Evolutionary conservation across 2,888 invertebrate species (phyloP).

Genomic region (Psylliodes chrysocephalus): DNA sequence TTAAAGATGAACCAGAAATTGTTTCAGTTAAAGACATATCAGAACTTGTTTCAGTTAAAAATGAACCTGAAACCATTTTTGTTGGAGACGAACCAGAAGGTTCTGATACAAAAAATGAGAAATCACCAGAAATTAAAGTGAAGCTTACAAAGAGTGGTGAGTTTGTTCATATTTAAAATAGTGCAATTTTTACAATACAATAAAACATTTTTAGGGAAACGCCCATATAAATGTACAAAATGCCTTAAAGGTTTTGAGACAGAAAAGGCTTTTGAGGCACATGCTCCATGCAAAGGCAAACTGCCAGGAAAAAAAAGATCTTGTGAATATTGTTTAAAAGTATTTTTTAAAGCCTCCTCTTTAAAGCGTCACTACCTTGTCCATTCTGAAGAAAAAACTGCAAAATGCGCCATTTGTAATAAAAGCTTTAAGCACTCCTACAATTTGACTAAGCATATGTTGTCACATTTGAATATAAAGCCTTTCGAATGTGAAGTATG

Average conservation of each 20-base stretch:
- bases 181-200: no score
- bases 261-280: constrained; percentile 52
- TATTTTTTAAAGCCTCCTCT: no score
- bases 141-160: not conserved
- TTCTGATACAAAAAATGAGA: no score
- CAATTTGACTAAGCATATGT: constrained; percentile 61
- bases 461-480: constrained; percentile 60
- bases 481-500: constrained; percentile 61
- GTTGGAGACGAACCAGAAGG: no score
- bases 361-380: constrained; percentile 60
- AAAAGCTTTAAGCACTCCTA: constrained; percentile 59
- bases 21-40: no score
- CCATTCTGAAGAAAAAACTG: constrained; percentile 62
- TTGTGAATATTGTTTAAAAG: no score
- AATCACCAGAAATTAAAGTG: no score
- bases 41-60: no score
- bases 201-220: constrained; percentile 55
- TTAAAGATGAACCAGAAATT: no score
- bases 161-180: not conserved
- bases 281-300: no score
- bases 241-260: constrained; percentile 57
- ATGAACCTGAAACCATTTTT: no score
- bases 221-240: constrained; percentile 58
- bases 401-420: constrained; percentile 58
- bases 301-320: no score